A percentile compares a stretch with the other conserved stretches of the same genome.
These are phyloP conservation scores for Philypnodon macrostomus DNA, from an alignment of 2,797 vertebrate genomes.

Conservation along the genomic window DNA sequence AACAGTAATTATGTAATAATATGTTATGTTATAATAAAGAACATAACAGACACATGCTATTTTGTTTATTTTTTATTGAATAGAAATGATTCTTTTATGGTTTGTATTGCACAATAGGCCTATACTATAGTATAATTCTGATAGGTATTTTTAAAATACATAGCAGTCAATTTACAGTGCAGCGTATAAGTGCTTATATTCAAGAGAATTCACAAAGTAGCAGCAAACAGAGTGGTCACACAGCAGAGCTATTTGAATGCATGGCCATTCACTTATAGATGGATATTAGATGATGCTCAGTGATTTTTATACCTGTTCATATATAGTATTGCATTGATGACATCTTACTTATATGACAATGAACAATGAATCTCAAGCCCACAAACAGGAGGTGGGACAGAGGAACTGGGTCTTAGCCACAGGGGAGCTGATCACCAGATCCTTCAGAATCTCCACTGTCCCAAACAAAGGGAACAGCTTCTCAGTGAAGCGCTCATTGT, in stretches of 20 bases:
- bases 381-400: conserved; percentile 71
- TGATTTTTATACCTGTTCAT: conserved; percentile 33
- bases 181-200: conserved; percentile 28
- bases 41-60: conserved; percentile 27
- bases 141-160: conserved; percentile 1
- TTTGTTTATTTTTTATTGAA: conserved; percentile 69
- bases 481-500: conserved; percentile 75
- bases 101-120: conserved; percentile 59
- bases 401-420: conserved; percentile 55
- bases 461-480: conserved; percentile 80
- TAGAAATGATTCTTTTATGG: conserved; percentile 63
- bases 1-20: too few species aligned
- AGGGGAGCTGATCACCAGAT: conserved; percentile 76
- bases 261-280: conserved; percentile 43
- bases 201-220: conserved; percentile 49
- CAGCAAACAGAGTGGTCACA: conserved; percentile 47
- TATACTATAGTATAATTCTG: conserved; percentile 2
- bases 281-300: conserved; percentile 37
- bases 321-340: too few species aligned
- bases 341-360: conserved; percentile 13
- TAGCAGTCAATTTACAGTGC: conserved; percentile 26
- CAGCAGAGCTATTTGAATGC: conserved; percentile 47
- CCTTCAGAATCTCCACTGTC: conserved; percentile 77
- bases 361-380: conserved; percentile 56
- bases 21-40: too few species aligned